Evolutionary conservation across 1,140 invertebrate genomes (phyloP).

Genomic region (Stenopsyche tienmushanensis): DNA sequence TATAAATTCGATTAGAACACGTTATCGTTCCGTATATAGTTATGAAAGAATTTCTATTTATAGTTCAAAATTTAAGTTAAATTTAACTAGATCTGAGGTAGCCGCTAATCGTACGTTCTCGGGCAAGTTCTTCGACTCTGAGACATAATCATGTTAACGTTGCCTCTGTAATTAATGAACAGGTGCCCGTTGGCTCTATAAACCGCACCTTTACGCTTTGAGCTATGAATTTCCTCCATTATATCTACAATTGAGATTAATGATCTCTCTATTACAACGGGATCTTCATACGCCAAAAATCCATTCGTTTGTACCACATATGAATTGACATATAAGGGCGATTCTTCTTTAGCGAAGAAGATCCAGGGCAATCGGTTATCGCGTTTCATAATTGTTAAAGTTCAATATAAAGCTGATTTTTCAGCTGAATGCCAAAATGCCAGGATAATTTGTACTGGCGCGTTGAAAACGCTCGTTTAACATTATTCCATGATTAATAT

Average conservation of each 20-base stretch:
- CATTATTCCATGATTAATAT: neutral
- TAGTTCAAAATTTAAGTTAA: no score
- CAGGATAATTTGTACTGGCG: neutral
- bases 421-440: no score
- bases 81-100: neutral
- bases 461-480: neutral
- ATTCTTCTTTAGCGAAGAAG: no score
- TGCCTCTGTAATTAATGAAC: neutral
- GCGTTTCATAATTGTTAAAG: no score
- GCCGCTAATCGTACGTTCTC: no score
- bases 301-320: neutral
- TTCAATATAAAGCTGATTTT: no score
- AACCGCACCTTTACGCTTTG: conserved; percentile 12
- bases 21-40: no score
- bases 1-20: neutral
- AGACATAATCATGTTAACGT: neutral
- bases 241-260: conserved; percentile 16
- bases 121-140: neutral
- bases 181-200: neutral
- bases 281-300: neutral
- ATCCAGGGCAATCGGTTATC: no score
- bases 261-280: neutral
- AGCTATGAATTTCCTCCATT: neutral
- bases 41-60: no score
- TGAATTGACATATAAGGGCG: no score